phyloP scores from a whole-genome alignment of 2,113 vertebrate genomes.

The Corvus cornix region DNA sequence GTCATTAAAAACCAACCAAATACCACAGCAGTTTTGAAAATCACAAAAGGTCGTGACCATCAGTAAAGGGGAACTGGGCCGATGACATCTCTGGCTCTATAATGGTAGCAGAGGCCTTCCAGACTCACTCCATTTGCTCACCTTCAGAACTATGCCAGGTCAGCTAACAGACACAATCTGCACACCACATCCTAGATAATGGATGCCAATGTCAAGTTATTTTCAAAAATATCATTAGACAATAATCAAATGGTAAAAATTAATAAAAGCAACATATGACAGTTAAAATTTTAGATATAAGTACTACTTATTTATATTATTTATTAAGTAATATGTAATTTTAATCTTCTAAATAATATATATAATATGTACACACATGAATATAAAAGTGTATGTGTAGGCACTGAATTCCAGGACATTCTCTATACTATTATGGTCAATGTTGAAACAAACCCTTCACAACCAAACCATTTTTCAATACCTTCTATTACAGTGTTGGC shows the following conservation, averaged over 20 bases:
- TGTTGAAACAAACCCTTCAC: not conserved
- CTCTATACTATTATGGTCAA: not conserved
- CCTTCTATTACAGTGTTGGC: not conserved
- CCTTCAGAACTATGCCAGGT: not conserved
- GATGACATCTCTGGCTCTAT: not conserved
- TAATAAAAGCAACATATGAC: not conserved
- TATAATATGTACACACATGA: not conserved
- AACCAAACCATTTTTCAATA: not conserved
- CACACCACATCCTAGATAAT: not conserved
- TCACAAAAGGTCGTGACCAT: fast-evolving
- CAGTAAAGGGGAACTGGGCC: not conserved
- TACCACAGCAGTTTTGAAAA: not conserved
- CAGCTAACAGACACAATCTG: not conserved
- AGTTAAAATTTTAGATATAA: not conserved
- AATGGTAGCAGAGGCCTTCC: not conserved
- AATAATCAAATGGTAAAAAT: not conserved
- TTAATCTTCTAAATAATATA: not conserved
- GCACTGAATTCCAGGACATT: not conserved
- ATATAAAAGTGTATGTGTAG: not conserved
- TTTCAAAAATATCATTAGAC: not conserved
- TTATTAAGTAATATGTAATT: not conserved
- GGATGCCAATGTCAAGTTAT: not conserved
- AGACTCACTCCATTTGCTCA: not conserved
- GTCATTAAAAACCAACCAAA: not conserved
- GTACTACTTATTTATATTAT: not conserved